Evolutionary conservation across 53 echinoderm and acorn worm species (phyloP).

Genomic region (Glandiceps talaboti): DNA sequence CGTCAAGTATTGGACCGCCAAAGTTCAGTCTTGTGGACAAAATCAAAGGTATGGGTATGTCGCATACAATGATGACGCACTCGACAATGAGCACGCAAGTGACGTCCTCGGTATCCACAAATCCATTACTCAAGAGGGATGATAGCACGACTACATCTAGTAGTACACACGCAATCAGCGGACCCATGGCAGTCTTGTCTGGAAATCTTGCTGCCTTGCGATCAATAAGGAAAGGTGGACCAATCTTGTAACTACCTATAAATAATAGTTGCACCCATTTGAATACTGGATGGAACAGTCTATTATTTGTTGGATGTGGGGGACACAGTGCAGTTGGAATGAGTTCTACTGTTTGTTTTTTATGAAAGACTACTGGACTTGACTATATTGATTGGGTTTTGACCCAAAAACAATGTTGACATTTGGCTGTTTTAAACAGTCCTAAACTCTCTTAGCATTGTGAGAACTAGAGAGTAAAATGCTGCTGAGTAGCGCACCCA

Average conservation of each 20-base stretch:
- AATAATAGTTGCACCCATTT: too few species aligned
- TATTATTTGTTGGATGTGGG: too few species aligned
- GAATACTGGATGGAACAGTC: too few species aligned
- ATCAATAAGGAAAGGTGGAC: neutral
- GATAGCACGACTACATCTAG: neutral
- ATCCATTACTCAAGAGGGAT: neutral
- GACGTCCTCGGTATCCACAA: neutral
- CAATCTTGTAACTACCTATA: neutral
- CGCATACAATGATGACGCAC: neutral
- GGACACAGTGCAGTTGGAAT: too few species aligned
- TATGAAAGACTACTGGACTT: too few species aligned
- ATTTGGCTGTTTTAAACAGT: neutral
- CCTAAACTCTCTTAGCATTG: too few species aligned
- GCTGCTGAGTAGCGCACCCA: too few species aligned
- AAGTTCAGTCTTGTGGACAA: neutral
- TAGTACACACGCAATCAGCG: neutral
- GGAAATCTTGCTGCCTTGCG: neutral
- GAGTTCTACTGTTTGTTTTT: too few species aligned
- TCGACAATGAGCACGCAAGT: neutral
- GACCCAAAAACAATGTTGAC: neutral
- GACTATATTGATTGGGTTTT: too few species aligned
- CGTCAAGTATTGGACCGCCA: too few species aligned
- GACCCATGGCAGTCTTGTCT: neutral
- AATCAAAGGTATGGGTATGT: neutral
- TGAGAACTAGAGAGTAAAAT: too few species aligned